Base-by-base conservation (phyloP, 1,140 invertebrate species). In the Thalassaphorura encarpata region DNA sequence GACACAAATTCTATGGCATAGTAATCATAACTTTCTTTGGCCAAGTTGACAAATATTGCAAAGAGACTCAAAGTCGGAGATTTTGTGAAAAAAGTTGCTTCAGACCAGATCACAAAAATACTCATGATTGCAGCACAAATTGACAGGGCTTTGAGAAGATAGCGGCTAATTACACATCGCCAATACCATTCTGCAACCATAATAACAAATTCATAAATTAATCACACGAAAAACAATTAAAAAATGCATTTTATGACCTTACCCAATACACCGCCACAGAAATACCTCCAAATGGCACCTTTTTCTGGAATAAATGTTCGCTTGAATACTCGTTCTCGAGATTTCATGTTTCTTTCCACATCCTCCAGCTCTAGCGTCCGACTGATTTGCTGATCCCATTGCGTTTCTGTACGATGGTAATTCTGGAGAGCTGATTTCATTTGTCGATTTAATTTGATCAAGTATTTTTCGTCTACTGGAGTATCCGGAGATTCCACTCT, bases 21-120 rank as follows among this genome's bases (percentile, higher is more conserved):
- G 77, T 98, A 98, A 73, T 97, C 88, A 68, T 96, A 91, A 58
- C 81, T 83, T 11, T 72, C 69, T 67, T 83, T 85, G 1, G 89
- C 85, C 45, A 83, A 72, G 66, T 88, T 83, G 2, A 98, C 80
- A 68, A 98, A 87, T 36, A 87, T 79, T 40, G 97, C 96, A 76
- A 99, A 97, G 46, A 99, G 77, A 0, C 94, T 97, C 4, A 99
- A 74, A 19, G 93, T 87, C 1, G 95, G 95, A 24, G 73, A 70
- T 68, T 87, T 83, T 65, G 86, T 87, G 73, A 99, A 99, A 72
- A 99, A 99, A 1, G 95, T 95, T 48, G 97, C 83, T 76, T 99
- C 97, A 6, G 93, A 97, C 95, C 96, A 99, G 15, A 99, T 87
- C 40, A 99, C 90, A 67, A 87, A 80, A 23, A 86, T 72, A 0